These are phyloP conservation scores for Phalanger gymnotis DNA, from an alignment of 2,797 vertebrate species.

Conservation along the genomic window DNA sequence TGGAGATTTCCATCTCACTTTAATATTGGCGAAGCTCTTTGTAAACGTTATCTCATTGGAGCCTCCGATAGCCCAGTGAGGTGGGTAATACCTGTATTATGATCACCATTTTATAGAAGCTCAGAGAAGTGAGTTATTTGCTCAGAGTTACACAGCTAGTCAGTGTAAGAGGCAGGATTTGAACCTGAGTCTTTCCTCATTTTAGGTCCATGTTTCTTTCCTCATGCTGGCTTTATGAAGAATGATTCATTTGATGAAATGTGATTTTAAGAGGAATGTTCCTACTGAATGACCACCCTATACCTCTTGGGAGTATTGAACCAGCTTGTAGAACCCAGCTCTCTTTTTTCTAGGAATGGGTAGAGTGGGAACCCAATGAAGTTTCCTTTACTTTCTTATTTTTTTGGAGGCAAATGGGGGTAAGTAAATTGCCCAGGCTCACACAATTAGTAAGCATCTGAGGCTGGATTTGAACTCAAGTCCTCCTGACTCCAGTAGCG, in stretches of 20 bases:
- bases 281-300: neutral
- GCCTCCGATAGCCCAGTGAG: neutral
- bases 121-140: neutral
- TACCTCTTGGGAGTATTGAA: neutral
- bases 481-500: neutral
- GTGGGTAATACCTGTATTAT: neutral
- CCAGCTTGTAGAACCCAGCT: too few relatives aligned
- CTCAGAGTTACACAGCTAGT: neutral
- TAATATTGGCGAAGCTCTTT: neutral
- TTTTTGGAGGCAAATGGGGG: neutral
- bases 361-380: neutral
- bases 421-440: neutral
- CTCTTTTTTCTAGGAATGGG: neutral
- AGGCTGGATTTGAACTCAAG: neutral
- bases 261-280: neutral
- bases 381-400: neutral
- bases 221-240: neutral
- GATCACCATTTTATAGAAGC: neutral
- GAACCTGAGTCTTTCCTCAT: neutral
- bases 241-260: neutral
- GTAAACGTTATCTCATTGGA: neutral
- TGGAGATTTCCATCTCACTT: neutral
- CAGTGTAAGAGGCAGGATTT: neutral
- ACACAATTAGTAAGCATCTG: neutral
- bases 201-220: neutral